Evolutionary conservation across 2,113 vertebrate species (phyloP).

Genomic region (Acanthisitta chloris): DNA sequence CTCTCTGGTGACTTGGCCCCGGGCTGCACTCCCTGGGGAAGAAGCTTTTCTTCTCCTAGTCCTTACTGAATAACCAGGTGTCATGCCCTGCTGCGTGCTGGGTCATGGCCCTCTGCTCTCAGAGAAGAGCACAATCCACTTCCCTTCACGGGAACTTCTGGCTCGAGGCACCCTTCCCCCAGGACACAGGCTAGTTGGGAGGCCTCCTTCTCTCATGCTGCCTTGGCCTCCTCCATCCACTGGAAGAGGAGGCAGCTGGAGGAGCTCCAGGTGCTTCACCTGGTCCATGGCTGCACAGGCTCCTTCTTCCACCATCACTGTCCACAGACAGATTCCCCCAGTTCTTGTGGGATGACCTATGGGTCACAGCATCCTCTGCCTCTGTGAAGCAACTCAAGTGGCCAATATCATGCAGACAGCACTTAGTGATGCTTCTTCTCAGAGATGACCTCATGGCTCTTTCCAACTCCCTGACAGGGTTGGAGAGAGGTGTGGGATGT

Average conservation of each 20-base stretch:
- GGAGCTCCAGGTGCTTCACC: background rate
- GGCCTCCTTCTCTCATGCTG: background rate
- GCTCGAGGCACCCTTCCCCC: background rate
- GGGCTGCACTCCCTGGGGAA: background rate
- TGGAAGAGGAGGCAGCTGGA: background rate
- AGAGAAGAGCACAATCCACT: background rate
- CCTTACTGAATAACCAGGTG: background rate
- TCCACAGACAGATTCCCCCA: background rate
- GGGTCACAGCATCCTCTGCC: background rate
- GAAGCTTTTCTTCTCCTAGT: background rate
- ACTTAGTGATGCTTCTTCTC: background rate
- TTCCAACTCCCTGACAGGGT: no score
- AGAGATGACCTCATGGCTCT: no score
- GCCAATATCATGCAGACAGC: background rate
- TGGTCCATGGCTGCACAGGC: background rate
- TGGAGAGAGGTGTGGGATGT: no score
- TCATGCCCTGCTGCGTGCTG: fast-evolving
- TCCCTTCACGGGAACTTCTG: no score
- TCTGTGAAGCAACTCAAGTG: background rate
- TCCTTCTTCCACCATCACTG: background rate
- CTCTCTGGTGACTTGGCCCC: background rate
- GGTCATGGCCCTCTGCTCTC: background rate
- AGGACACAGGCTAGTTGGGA: background rate
- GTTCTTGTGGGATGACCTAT: background rate
- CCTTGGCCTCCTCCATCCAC: background rate